These are phyloP conservation scores for Andricus grossulariae DNA, from an alignment of 1,140 invertebrate species.

Conservation along the genomic window DNA sequence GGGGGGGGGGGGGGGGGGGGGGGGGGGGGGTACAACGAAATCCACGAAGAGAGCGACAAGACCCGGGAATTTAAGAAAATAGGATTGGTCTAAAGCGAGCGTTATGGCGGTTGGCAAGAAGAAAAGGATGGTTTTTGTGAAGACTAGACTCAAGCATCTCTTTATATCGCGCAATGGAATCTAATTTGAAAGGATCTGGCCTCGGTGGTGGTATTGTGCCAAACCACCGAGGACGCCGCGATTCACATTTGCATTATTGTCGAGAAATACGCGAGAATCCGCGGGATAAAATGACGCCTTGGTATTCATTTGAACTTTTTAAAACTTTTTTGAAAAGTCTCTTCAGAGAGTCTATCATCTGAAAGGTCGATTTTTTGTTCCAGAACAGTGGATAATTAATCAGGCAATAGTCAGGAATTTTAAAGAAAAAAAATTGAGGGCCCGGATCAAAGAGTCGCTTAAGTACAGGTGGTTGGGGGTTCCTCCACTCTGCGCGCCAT, in stretches of 20 bases:
- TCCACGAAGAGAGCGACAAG: slow-evolving; percentile 8
- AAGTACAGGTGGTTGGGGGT: too few relatives aligned
- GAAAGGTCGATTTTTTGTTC: too few relatives aligned
- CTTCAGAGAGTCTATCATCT: background rate
- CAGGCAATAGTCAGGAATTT: too few relatives aligned
- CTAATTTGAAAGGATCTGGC: slow-evolving; percentile 30
- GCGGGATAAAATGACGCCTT: slow-evolving; percentile 9
- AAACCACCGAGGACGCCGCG: slow-evolving; percentile 4
- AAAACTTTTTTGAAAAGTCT: too few relatives aligned
- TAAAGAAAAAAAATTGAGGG: too few relatives aligned
- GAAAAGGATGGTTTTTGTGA: slow-evolving; percentile 16
- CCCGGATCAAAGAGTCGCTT: too few relatives aligned
- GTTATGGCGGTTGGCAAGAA: slow-evolving; percentile 29
- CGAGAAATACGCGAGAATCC: background rate
- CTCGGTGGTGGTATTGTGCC: slow-evolving; percentile 8
- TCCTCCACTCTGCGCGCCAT: too few relatives aligned
- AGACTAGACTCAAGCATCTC: slow-evolving; percentile 24
- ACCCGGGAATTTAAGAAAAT: slow-evolving; percentile 22
- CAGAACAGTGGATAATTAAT: too few relatives aligned
- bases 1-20: background rate
- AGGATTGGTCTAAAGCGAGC: slow-evolving; percentile 21
- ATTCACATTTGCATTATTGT: slow-evolving; percentile 29
- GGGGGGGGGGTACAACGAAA: slow-evolving; percentile 9
- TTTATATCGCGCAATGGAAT: slow-evolving; percentile 31
- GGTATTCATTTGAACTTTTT: background rate